phyloP scores from a whole-genome alignment of 2,113 vertebrate genomes.

The Thinocorus orbignyianus region DNA sequence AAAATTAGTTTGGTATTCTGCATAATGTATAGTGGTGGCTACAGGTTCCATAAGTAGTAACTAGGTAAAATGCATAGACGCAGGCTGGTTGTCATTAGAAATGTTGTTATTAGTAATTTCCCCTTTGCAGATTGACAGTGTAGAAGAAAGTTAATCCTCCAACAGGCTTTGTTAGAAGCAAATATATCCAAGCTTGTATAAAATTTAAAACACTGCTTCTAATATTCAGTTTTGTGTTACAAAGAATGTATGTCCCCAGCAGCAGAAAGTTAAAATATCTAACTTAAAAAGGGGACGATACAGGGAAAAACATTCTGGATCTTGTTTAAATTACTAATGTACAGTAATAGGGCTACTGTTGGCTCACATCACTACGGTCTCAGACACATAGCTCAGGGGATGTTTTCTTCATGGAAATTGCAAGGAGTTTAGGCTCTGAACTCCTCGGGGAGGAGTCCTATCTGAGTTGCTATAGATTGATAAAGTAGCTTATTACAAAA shows the following conservation, averaged over 20 bases:
- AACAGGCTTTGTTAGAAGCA: background rate
- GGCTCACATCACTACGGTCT: background rate
- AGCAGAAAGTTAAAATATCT: constrained; percentile 33
- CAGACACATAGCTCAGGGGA: background rate
- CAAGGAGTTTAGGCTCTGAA: background rate
- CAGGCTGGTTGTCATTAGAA: background rate
- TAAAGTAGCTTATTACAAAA: background rate
- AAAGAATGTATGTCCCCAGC: background rate
- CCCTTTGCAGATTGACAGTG: constrained; percentile 1
- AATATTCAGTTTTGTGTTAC: constrained; percentile 10
- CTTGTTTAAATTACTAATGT: constrained; percentile 29
- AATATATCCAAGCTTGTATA: background rate
- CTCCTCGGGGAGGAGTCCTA: background rate
- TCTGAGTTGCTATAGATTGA: background rate
- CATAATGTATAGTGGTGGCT: constrained; percentile 28
- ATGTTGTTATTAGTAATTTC: constrained; percentile 4
- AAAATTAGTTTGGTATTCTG: constrained; percentile 75
- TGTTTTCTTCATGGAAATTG: background rate
- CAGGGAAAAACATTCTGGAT: background rate
- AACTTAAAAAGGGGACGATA: constrained; percentile 32
- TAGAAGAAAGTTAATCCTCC: constrained; percentile 21
- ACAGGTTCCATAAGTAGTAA: constrained; percentile 57
- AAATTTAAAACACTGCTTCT: constrained; percentile 52
- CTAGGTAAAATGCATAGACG: constrained; percentile 45
- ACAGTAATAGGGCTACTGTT: constrained; percentile 1